Evolutionary conservation across 2,113 vertebrate species (phyloP).

Genomic region (Scalopus aquaticus): DNA sequence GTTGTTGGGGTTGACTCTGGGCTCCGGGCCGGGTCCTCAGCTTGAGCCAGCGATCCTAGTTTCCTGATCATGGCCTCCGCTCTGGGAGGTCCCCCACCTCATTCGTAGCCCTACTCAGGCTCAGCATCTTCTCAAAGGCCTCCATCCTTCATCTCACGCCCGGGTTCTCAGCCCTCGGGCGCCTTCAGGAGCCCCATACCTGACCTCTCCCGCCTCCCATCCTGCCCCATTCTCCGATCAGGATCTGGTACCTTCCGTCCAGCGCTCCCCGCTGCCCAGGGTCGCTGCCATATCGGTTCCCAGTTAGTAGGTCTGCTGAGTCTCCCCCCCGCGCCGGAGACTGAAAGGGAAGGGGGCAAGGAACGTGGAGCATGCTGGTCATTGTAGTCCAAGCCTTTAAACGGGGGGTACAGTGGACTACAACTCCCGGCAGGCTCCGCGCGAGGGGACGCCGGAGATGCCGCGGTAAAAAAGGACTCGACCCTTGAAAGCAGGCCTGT

Average conservation of each 20-base stretch:
- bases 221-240: slow-evolving; percentile 1
- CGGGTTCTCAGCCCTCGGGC: background rate
- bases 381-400: slow-evolving; percentile 44
- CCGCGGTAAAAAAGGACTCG: fast-evolving
- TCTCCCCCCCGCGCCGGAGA: background rate
- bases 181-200: background rate
- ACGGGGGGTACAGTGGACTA: background rate
- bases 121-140: slow-evolving; percentile 60
- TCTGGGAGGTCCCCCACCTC: background rate
- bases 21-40: background rate
- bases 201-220: background rate
- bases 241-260: slow-evolving; percentile 77
- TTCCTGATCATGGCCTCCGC: background rate
- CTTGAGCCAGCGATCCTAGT: background rate
- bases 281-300: slow-evolving; percentile 77
- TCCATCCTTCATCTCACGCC: slow-evolving; percentile 47
- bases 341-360: slow-evolving; percentile 53
- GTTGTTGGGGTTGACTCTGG: background rate
- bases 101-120: background rate
- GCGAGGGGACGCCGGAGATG: background rate
- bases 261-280: slow-evolving; percentile 70
- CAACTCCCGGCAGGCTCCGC: slow-evolving; percentile 54
- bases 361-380: slow-evolving; percentile 67
- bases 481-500: fast-evolving
- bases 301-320: slow-evolving; percentile 8